These are phyloP conservation scores for Muscidifurax raptorellus DNA, from an alignment of 1,140 invertebrate genomes.

Conservation along the genomic window DNA sequence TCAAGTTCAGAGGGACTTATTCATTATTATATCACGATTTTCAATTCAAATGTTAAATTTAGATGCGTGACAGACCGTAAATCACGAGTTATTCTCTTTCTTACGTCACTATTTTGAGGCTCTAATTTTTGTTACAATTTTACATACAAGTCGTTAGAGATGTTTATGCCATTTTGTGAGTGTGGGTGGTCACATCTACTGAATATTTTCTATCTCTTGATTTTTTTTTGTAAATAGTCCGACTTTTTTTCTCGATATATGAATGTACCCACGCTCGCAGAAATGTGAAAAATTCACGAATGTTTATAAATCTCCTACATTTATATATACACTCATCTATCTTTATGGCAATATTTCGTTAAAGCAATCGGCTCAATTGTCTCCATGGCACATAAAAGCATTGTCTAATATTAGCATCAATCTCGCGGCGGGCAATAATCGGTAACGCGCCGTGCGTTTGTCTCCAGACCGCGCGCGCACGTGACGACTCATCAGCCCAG, in stretches of 20 bases:
- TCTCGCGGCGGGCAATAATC: constrained; percentile 57
- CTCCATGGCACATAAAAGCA: background rate
- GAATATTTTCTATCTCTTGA: too few relatives aligned
- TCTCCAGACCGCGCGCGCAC: background rate
- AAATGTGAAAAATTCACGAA: too few relatives aligned
- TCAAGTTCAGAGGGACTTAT: constrained; percentile 37
- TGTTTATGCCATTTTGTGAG: too few relatives aligned
- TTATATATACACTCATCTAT: background rate
- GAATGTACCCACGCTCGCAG: too few relatives aligned
- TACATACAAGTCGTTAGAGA: too few relatives aligned
- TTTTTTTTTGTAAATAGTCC: too few relatives aligned
- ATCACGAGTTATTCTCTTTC: too few relatives aligned
- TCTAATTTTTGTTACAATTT: too few relatives aligned
- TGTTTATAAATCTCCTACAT: too few relatives aligned
- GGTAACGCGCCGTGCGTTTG: constrained; percentile 13
- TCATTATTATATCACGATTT: background rate
- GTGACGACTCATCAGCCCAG: background rate
- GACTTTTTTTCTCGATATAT: too few relatives aligned
- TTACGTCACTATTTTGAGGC: too few relatives aligned
- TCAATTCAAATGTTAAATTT: constrained; percentile 6
- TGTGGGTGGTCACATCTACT: too few relatives aligned
- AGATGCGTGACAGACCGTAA: background rate
- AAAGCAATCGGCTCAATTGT: background rate
- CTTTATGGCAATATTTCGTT: background rate
- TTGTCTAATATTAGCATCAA: constrained; percentile 62